Evolutionary conservation across 2,888 invertebrate genomes (phyloP).

Genomic region (Hoplodrina blanda): DNA sequence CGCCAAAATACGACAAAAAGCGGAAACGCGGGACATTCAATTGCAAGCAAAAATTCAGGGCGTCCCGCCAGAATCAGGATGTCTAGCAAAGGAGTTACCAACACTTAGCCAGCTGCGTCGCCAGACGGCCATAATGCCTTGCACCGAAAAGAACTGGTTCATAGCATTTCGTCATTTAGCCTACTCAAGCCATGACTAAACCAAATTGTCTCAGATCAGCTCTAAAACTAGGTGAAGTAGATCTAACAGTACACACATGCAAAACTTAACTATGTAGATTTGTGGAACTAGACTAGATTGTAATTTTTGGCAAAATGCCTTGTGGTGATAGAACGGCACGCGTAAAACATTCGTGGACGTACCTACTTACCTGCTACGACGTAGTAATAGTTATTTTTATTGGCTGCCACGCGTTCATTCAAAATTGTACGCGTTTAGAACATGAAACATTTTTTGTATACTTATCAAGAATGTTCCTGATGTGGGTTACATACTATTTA

Average conservation of each 20-base stretch:
- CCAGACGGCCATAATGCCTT: neutral
- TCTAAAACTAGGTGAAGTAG: conserved; percentile 31
- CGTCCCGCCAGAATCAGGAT: too few relatives aligned
- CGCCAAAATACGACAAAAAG: too few relatives aligned
- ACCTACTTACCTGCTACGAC: neutral
- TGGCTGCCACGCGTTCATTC: conserved; percentile 21
- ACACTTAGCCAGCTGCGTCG: neutral
- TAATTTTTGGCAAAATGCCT: conserved; percentile 44
- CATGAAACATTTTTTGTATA: conserved; percentile 18
- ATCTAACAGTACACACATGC: conserved; percentile 48
- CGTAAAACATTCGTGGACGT: conserved; percentile 12
- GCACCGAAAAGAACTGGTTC: conserved; percentile 12
- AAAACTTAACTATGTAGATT: conserved; percentile 40
- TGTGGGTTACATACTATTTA: conserved; percentile 7
- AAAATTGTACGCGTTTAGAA: conserved; percentile 10
- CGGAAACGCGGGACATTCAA: too few relatives aligned
- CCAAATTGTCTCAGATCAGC: conserved; percentile 25
- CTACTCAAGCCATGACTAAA: conserved; percentile 35
- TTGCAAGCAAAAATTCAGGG: too few relatives aligned
- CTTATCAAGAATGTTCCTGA: conserved; percentile 10
- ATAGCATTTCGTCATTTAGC: conserved; percentile 14
- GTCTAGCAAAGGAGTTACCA: too few relatives aligned
- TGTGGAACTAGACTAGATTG: conserved; percentile 35
- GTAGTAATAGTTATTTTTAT: neutral
- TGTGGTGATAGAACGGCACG: conserved; percentile 25